Base-by-base conservation (phyloP, 2,888 invertebrate species). In the Cetonia aurata region DNA sequence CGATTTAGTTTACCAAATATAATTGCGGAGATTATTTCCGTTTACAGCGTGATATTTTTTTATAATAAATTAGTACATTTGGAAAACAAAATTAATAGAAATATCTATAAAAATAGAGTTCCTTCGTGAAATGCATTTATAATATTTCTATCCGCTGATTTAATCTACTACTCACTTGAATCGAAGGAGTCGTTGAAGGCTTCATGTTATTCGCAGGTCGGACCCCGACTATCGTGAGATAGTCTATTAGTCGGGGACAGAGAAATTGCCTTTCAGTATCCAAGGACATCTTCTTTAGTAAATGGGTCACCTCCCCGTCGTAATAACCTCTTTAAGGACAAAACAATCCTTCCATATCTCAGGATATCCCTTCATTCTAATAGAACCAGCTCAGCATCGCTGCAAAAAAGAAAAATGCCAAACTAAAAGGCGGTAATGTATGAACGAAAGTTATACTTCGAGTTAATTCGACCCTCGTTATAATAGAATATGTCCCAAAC, bases 211-310 rank as follows among this genome's bases (percentile, higher is more conserved):
- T 86, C 72, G 85, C 88, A 75, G 95, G 93, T 76, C 93, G 89
- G 37, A 95, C 95, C 79, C 99, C 99, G 79, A 98, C 98, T 81
- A 99, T 95, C 78, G 98, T 95, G 83, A 99, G 88, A 86, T 99
- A 99, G 89, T 99, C 99, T 86, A 95, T 93, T 81, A 95, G 87
- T 78, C 95, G 91, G 81, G 95, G 95, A 84, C 95, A 95, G 79
- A 95, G 85, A 80, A 92, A 92, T 83, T 93, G 92, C 83, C 92
- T 92, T 84, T 94, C 94, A 77, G 88, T 87, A 81, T 91, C 91
- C 84, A 85, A 84, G 60, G 83, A 83, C 84, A 84, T 85, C 42
- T 69, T 66, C 41, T 42, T 56, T 56, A 56, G 55, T 76, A 77
- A 79, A 72, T 75, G 78, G 80, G 81, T 81, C 81, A 81, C 80